Conservation (phyloP, 2,113 vertebrate genomes). For the Myocastor coypus region DNA sequence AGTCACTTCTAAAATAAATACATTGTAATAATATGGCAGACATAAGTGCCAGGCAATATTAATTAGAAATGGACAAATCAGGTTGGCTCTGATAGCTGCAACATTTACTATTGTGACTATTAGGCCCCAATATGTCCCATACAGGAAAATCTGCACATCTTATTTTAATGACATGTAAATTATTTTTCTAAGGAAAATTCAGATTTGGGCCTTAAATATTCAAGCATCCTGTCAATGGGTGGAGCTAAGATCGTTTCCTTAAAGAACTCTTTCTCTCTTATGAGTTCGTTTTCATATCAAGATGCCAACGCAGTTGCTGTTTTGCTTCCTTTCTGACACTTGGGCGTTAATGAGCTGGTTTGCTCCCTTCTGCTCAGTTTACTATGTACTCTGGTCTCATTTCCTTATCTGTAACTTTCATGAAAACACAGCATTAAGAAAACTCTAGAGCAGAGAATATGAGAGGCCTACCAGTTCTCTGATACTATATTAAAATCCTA, state of each 20-base stretch:
- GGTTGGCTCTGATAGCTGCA: background rate
- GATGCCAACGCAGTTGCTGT: background rate
- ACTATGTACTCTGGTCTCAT: background rate
- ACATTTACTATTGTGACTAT: background rate
- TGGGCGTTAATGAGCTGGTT: background rate
- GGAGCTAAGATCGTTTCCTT: background rate
- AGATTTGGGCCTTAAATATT: background rate
- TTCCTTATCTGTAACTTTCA: background rate
- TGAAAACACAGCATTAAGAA: background rate
- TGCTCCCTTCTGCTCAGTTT: background rate
- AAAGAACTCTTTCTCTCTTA: background rate
- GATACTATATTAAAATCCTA: background rate
- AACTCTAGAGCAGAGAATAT: background rate
- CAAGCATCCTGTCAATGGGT: background rate
- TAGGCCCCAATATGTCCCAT: background rate
- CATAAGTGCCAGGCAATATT: background rate
- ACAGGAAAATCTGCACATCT: background rate
- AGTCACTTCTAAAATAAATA: conserved; percentile 59
- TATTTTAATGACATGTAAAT: background rate
- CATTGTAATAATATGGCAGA: background rate
- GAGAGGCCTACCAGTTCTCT: background rate
- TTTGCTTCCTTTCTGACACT: background rate
- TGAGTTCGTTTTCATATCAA: background rate
- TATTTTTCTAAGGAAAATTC: background rate
- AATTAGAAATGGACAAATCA: background rate